Base-by-base conservation (phyloP, 2,797 vertebrate genomes). In the Phrynocephalus forsythii region DNA sequence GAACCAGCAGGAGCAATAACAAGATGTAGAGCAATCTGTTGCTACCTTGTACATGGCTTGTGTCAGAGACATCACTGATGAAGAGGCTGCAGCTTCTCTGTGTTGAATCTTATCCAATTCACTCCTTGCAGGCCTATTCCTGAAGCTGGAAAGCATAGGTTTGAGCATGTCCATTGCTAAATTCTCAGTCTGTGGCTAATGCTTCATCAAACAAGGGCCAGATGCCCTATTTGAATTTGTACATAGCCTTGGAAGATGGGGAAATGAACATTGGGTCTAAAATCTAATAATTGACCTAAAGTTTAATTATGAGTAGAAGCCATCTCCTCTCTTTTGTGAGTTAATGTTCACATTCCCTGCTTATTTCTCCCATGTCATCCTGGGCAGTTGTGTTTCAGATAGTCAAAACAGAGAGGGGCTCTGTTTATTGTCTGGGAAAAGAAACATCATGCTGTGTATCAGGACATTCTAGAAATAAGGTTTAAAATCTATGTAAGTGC, bases 401-500 rank as follows among this genome's bases (percentile, higher is more conserved):
- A 69, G 38, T 44, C 75, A 48, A 88, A 76, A 60, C 30, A 84
- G 77, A 88, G 73, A 66, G 67, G 26, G 44, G 22, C 63, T 52
- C 56, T 75, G 24, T 85, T 80, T 69, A 38, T 82, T 52, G 66
- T 30, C 20, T 82, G 28, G 63, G 69, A 22, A 24, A 84, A 80
- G 44, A 60, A 80, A 38, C 33, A 5, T 80, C 38, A 84, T 79
- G 52, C 69, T 66, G 20, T 78, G 52, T 60, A 69, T 84, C 63
- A 63, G 75, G 38, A 60, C 63, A 84, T n/a, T 33, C 30, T 84
- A 26, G 83, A 52, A 79, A 81, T 68, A 52, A 22, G 10, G 6
- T 60, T 63, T 77, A 82, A 48, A 67, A 68, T 81, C 71, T 76
- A 76, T n/a, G 33, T 90, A 90, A 90, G 89, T 90, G 89, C 89